Evolutionary conservation across 2,888 invertebrate species (phyloP).

Genomic region (Parnassius glacialis): DNA sequence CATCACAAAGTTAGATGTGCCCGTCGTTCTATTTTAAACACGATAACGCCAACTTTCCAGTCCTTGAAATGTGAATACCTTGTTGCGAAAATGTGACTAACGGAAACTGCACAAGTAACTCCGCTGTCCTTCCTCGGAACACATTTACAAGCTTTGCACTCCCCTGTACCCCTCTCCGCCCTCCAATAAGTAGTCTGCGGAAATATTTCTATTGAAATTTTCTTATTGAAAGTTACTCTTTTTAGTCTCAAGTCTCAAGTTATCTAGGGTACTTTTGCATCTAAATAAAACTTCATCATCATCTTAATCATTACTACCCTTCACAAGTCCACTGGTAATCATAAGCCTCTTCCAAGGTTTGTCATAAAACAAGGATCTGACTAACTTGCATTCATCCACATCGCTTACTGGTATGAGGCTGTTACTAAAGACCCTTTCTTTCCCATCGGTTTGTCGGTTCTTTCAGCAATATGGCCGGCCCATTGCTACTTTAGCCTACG

Average conservation of each 20-base stretch:
- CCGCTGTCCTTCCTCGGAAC: conserved; percentile 61
- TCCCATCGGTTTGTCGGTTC: too few species aligned
- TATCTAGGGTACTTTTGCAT: too few species aligned
- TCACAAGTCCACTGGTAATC: too few species aligned
- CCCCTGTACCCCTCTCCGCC: conserved; percentile 25
- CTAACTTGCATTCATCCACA: too few species aligned
- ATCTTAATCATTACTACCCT: neutral
- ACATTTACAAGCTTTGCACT: conserved; percentile 40
- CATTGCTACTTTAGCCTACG: too few species aligned
- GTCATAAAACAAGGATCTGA: too few species aligned
- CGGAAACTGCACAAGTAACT: conserved; percentile 79
- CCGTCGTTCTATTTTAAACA: conserved; percentile 78
- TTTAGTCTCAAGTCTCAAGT: too few species aligned
- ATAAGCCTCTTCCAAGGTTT: too few species aligned
- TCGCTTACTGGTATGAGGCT: too few species aligned
- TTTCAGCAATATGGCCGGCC: too few species aligned
- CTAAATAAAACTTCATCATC: conserved; percentile 3
- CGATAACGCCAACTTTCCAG: conserved; percentile 79
- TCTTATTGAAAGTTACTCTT: conserved; percentile 35
- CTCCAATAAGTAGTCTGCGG: conserved; percentile 33
- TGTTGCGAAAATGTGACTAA: conserved; percentile 81
- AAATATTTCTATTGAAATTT: conserved; percentile 56
- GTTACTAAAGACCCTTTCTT: too few species aligned
- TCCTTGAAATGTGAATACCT: conserved; percentile 80
- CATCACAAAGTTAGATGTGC: conserved; percentile 78